A percentile compares a stretch with the other conserved stretches of the same genome.
Conservation (phyloP, 2,888 invertebrate species). For the Hoplodrina blanda region DNA sequence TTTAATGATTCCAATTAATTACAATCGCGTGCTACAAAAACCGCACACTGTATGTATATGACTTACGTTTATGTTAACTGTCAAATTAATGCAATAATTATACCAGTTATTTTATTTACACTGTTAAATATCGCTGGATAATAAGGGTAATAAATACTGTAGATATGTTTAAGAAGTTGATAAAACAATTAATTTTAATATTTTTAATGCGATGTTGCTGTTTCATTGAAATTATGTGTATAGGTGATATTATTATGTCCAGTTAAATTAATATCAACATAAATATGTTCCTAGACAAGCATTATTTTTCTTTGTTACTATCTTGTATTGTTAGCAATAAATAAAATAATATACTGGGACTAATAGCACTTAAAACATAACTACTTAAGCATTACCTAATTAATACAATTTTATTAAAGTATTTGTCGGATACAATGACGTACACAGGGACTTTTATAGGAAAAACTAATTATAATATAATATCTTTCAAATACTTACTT, state of each 20-base stretch:
- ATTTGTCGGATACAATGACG: slow-evolving; percentile 5
- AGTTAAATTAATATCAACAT: slow-evolving; percentile 2
- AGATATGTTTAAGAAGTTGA: slow-evolving; percentile 31
- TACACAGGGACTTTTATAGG: slow-evolving; percentile 20
- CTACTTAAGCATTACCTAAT: no score
- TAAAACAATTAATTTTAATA: slow-evolving; percentile 40
- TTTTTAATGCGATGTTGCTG: slow-evolving; percentile 13
- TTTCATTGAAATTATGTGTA: slow-evolving; percentile 28
- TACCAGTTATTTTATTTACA: slow-evolving; percentile 51
- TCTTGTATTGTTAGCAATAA: neutral
- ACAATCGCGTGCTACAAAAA: slow-evolving; percentile 58
- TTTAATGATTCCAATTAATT: slow-evolving; percentile 64
- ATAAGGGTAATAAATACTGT: slow-evolving; percentile 60
- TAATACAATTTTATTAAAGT: no score
- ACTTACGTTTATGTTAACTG: slow-evolving; percentile 52
- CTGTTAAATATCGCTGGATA: slow-evolving; percentile 45
- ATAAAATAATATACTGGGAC: no score
- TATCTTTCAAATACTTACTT: neutral
- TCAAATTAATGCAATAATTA: slow-evolving; percentile 60
- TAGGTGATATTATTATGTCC: slow-evolving; percentile 28
- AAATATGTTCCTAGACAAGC: neutral
- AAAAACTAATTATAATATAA: neutral
- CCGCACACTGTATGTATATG: slow-evolving; percentile 36
- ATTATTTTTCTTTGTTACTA: slow-evolving; percentile 8
- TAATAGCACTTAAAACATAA: no score